phyloP scores from a whole-genome alignment of 64 coral and sea anemone genomes.

The Pachyseris speciosa region DNA sequence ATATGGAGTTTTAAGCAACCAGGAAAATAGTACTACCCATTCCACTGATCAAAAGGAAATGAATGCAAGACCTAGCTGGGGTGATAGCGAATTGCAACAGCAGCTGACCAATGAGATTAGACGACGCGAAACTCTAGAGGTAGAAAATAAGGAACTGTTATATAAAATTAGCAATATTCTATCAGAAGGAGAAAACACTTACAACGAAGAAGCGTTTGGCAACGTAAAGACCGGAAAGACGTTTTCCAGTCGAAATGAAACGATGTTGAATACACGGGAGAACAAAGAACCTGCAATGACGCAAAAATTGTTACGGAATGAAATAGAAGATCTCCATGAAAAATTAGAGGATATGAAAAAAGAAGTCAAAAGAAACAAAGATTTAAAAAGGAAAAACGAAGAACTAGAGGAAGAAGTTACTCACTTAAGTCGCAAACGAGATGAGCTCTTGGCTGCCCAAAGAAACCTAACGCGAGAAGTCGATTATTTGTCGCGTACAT shows the following conservation, averaged over 20 bases:
- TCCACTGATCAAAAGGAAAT: not conserved
- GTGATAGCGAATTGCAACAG: not conserved
- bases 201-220: not conserved
- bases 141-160: slow-evolving; percentile 90
- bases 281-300: slow-evolving; percentile 3
- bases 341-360: slow-evolving; percentile 73
- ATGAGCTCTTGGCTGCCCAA: slow-evolving; percentile 76
- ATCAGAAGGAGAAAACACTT: not conserved
- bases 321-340: slow-evolving; percentile 78
- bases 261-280: not conserved
- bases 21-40: not conserved
- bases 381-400: slow-evolving; percentile 71
- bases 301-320: slow-evolving; percentile 64
- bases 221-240: not conserved
- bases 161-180: slow-evolving; percentile 88
- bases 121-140: slow-evolving; percentile 79
- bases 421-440: slow-evolving; percentile 78
- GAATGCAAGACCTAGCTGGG: not conserved
- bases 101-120: slow-evolving; percentile 68
- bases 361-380: slow-evolving; percentile 70
- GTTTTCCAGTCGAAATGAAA: not conserved
- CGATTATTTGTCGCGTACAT: slow-evolving; percentile 69
- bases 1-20: not conserved
- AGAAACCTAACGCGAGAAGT: slow-evolving; percentile 76
- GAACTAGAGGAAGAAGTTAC: slow-evolving; percentile 85